Conservation (phyloP, 2,113 vertebrate species). For the Amphiprion ocellaris region DNA sequence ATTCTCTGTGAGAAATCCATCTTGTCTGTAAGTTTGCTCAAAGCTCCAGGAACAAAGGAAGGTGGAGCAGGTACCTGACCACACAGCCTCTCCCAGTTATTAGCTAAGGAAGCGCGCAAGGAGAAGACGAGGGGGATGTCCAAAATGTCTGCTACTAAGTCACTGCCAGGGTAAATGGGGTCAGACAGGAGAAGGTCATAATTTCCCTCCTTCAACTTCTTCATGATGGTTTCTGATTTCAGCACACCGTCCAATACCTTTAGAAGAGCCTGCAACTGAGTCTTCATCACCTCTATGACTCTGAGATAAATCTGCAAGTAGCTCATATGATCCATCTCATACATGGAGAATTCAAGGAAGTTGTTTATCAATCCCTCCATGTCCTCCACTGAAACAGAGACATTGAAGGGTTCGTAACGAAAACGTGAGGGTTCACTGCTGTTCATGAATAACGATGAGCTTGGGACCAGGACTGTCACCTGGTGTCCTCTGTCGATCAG, state of each 20-base stretch:
- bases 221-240: conserved; percentile 71
- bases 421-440: conserved; percentile 48
- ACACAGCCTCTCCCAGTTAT: conserved; percentile 74
- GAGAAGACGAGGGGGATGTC: conserved; percentile 76
- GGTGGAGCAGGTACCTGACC: conserved; percentile 79
- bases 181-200: conserved; percentile 82
- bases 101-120: conserved; percentile 70
- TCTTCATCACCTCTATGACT: conserved; percentile 20
- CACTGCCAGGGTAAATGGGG: conserved; percentile 68
- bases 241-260: conserved; percentile 71
- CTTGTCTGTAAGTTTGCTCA: conserved; percentile 80
- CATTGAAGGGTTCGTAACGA: conserved; percentile 61
- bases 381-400: conserved; percentile 37
- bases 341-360: conserved; percentile 63
- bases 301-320: conserved; percentile 57
- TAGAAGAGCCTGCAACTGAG: not conserved
- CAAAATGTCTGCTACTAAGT: conserved; percentile 78
- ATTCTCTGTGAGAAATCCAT: conserved; percentile 83
- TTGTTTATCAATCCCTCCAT: conserved; percentile 52
- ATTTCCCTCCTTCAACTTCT: conserved; percentile 69
- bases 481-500: conserved; percentile 78
- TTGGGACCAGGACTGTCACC: conserved; percentile 79
- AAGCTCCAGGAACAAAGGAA: conserved; percentile 78
- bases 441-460: conserved; percentile 52
- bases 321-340: conserved; percentile 70